Evolutionary conservation across 2,797 vertebrate genomes (phyloP).

Genomic region (Triplophysa yarkandensis): DNA sequence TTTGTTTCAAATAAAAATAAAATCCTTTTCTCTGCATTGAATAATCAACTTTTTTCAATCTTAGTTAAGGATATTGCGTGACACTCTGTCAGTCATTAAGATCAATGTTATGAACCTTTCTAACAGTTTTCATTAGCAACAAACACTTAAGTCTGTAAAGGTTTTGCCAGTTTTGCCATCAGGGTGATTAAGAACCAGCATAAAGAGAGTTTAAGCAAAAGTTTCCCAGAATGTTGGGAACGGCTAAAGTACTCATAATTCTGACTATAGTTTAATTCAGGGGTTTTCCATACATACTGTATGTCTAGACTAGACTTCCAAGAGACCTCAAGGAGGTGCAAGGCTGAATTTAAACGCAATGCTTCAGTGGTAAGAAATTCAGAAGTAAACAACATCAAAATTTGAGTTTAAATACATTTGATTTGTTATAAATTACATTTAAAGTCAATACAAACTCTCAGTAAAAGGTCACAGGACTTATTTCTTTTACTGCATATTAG

Average conservation of each 20-base stretch:
- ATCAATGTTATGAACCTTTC: not conserved
- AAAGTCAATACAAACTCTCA: too few species aligned
- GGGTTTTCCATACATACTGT: not conserved
- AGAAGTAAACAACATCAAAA: too few species aligned
- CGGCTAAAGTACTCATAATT: not conserved
- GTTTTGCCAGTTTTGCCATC: not conserved
- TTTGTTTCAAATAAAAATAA: conserved; percentile 29
- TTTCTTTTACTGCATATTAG: too few species aligned
- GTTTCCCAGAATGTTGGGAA: not conserved
- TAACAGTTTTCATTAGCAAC: conserved; percentile 21
- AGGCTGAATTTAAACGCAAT: too few species aligned
- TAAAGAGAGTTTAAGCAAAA: not conserved
- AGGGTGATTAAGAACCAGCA: not conserved
- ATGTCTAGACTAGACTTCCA: not conserved
- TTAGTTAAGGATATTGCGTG: not conserved
- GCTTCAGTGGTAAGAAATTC: too few species aligned
- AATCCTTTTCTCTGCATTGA: not conserved
- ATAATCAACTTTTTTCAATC: not conserved
- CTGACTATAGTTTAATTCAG: conserved; percentile 3
- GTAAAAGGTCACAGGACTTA: too few species aligned
- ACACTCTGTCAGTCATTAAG: not conserved
- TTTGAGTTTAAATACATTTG: too few species aligned
- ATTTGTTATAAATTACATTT: too few species aligned
- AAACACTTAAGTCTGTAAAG: not conserved
- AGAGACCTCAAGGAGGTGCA: not conserved